Conservation (phyloP, 2,113 vertebrate genomes). For the Miniopterus natalensis region DNA sequence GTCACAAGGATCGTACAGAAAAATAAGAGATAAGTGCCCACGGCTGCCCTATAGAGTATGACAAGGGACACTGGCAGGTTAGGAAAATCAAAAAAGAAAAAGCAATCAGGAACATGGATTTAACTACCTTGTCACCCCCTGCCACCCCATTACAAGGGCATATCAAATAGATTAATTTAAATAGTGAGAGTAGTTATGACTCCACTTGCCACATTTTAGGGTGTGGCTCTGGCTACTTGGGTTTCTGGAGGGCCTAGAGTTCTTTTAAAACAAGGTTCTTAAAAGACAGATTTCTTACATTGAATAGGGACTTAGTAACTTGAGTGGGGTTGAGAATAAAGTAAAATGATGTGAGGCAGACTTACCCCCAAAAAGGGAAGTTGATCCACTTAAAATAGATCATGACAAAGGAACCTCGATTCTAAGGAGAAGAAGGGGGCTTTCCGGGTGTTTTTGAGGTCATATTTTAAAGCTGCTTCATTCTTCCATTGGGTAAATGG, state of each 20-base stretch:
- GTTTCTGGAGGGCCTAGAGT: background rate
- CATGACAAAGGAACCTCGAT: background rate
- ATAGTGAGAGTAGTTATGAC: slow-evolving; percentile 37
- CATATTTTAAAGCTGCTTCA: background rate
- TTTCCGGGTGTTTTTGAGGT: background rate
- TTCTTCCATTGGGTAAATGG: background rate
- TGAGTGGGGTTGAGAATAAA: background rate
- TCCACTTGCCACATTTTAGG: background rate
- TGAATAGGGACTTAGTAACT: background rate
- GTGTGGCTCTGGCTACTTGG: background rate
- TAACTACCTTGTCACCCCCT: background rate
- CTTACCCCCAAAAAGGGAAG: background rate
- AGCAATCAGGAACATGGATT: background rate
- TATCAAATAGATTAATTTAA: slow-evolving; percentile 40
- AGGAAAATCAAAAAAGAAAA: background rate
- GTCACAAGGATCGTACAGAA: background rate
- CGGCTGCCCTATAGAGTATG: background rate
- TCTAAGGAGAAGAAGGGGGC: background rate
- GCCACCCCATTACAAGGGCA: background rate
- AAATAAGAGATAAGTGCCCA: background rate
- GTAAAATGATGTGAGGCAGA: background rate
- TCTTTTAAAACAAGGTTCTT: slow-evolving; percentile 25
- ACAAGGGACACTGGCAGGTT: background rate
- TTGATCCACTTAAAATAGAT: background rate
- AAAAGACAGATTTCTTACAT: background rate